Base-by-base conservation (phyloP, 2,888 invertebrate species). In the Fragum fragum region DNA sequence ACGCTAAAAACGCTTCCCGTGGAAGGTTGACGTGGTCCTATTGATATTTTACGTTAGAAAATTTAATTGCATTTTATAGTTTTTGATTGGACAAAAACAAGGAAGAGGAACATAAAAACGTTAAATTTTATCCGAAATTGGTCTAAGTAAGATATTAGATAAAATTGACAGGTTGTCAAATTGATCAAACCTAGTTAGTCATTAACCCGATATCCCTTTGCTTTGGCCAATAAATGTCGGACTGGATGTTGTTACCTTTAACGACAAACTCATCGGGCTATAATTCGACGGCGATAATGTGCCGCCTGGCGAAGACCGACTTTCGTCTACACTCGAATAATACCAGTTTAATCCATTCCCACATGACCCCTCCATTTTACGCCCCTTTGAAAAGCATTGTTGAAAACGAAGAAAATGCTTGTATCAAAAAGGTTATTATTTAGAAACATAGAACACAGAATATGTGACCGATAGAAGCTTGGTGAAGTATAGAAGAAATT, bases 101-200 rank as follows among this genome's bases (percentile, higher is more conserved):
- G 63, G 63, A 63, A 63, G 63, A 63, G 63, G 63, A 63, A 63
- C 23, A 21, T 57, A 1, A 32, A 61, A 63, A 36, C 36, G 21
- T n/a, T 16, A 36, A 63, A 63, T 36, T 63, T 63, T 28, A 36
- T 36, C 28, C 36, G 23, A n/a, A 63, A 63, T n/a, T 63, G 29
- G 29, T 36, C 63, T 63, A 63, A 63, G n/a, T 63, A 32, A 63
- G 63, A 63, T 63, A 63, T 63, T 21, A 3, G 1, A 32, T 63
- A 63, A 29, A 32, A 32, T 32, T 63, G 36, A 63, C 32, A 36
- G 9, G 32, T 3, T 63, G 63, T 63, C 63, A 63, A 63, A 21
- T 26, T 47, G 14, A 47, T 47, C 47, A 47, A 47, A 47, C 5
- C 47, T 14, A 9, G 47, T 47, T 47, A 47, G 18, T 47, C 47